A percentile compares a stretch with the other conserved stretches of the same genome.
These are phyloP conservation scores for Camponotus fellah DNA, from an alignment of 2,888 invertebrate species.

Conservation along the genomic window DNA sequence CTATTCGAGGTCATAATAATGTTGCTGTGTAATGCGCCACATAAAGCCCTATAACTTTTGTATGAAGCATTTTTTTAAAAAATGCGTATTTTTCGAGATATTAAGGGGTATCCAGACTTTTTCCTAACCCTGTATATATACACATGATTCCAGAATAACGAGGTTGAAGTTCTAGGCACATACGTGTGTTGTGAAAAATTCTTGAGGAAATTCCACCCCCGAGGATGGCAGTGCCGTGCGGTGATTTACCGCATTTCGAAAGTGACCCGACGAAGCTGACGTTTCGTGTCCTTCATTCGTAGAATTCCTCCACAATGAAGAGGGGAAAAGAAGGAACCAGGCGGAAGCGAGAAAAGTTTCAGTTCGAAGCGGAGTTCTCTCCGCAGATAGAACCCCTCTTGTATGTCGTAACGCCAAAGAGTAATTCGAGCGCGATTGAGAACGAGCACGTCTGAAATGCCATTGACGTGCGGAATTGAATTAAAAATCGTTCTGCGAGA, in stretches of 20 bases:
- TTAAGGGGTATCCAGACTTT: too few relatives aligned
- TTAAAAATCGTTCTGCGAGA: constrained; percentile 42
- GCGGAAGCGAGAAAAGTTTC: not conserved
- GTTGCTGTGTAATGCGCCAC: too few relatives aligned
- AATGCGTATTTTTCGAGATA: too few relatives aligned
- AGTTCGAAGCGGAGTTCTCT: constrained; percentile 7
- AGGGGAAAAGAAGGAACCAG: not conserved
- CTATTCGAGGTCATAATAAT: too few relatives aligned
- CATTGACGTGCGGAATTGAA: constrained; percentile 41
- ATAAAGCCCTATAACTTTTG: too few relatives aligned
- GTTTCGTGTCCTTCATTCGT: constrained; percentile 51
- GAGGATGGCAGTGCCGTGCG: not conserved
- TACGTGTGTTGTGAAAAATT: constrained; percentile 44
- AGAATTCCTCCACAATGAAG: constrained; percentile 19
- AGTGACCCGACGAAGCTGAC: constrained; percentile 50
- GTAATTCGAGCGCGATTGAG: constrained; percentile 47
- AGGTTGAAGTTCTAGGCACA: not conserved
- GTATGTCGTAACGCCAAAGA: constrained; percentile 15
- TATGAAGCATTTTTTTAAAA: too few relatives aligned
- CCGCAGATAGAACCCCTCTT: constrained; percentile 1
- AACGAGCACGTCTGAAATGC: not conserved
- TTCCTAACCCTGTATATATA: not conserved
- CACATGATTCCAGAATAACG: constrained; percentile 13
- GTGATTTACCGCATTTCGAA: constrained; percentile 35
- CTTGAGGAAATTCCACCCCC: constrained; percentile 39